A percentile compares a stretch with the other conserved stretches of the same genome.
These are phyloP conservation scores for Episyrphus balteatus DNA, from an alignment of 1,140 invertebrate genomes.

Conservation along the genomic window DNA sequence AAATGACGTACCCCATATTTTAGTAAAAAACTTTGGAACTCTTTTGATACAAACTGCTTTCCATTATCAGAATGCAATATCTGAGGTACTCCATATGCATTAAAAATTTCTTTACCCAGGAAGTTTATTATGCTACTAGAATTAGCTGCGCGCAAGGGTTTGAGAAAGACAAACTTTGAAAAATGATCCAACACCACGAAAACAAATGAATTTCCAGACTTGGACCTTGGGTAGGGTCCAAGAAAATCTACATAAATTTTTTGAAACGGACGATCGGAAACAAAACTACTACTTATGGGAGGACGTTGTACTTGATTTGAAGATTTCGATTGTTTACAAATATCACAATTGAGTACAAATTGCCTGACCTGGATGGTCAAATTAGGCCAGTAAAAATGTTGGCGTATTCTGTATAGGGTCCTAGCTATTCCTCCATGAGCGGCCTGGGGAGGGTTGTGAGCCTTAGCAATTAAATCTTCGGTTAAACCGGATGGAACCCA, in stretches of 20 bases:
- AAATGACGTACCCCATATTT: constrained; percentile 1
- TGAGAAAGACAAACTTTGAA: background rate
- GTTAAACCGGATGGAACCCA: constrained; percentile 6
- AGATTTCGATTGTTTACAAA: constrained; percentile 1
- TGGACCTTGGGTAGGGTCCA: background rate
- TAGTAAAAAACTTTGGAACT: background rate
- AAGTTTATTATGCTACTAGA: background rate
- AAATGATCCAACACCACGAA: constrained; percentile 6
- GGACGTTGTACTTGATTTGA: background rate
- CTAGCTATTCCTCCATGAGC: too few species aligned
- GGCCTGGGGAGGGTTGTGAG: too few species aligned
- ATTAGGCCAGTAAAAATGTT: background rate
- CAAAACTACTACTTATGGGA: background rate
- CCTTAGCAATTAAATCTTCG: too few species aligned
- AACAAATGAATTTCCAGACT: background rate
- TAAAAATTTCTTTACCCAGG: background rate
- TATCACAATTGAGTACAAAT: background rate
- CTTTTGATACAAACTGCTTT: constrained; percentile 1
- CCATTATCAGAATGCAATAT: constrained; percentile 2
- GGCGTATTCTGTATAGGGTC: background rate
- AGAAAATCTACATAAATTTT: background rate
- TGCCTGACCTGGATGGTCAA: background rate
- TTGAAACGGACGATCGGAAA: constrained; percentile 4
- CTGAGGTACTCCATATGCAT: background rate
- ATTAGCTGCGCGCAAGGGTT: background rate